These are phyloP conservation scores for Archips crataeganus DNA, from an alignment of 2,888 invertebrate genomes.

Conservation along the genomic window DNA sequence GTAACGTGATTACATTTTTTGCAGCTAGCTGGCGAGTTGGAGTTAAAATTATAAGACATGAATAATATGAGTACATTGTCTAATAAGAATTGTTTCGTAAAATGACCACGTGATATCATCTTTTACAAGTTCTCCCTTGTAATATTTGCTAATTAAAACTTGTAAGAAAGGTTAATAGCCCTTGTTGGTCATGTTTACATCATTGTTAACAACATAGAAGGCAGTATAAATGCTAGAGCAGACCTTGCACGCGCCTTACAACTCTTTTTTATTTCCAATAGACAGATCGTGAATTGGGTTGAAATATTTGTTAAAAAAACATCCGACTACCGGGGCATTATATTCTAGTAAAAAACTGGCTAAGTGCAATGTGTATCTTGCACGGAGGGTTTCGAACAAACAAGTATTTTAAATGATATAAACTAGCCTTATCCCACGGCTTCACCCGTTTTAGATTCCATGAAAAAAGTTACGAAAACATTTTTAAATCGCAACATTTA, in stretches of 20 bases:
- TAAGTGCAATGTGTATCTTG: neutral
- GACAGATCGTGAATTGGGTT: conserved; percentile 40
- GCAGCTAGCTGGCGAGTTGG: conserved; percentile 30
- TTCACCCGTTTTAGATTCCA: too few relatives aligned
- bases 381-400: neutral
- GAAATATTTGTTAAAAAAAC: conserved; percentile 13
- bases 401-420: neutral
- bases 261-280: conserved; percentile 31
- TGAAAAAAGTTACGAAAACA: too few relatives aligned
- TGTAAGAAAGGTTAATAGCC: conserved; percentile 19
- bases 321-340: conserved; percentile 25
- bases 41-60: conserved; percentile 33
- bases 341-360: conserved; percentile 1
- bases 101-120: conserved; percentile 30
- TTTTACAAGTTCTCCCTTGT: conserved; percentile 22
- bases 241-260: conserved; percentile 34
- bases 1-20: conserved; percentile 63
- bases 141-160: conserved; percentile 27
- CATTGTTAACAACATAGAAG: conserved; percentile 16
- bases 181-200: conserved; percentile 15
- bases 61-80: conserved; percentile 27
- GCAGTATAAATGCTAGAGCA: conserved; percentile 19
- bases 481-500: too few relatives aligned
- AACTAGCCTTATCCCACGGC: too few relatives aligned
- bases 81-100: conserved; percentile 36